Percentiles rank a stretch among this genome's conserved stretches.
phyloP scores from a whole-genome alignment of 2,888 invertebrate species.

The Unio pictorum region DNA sequence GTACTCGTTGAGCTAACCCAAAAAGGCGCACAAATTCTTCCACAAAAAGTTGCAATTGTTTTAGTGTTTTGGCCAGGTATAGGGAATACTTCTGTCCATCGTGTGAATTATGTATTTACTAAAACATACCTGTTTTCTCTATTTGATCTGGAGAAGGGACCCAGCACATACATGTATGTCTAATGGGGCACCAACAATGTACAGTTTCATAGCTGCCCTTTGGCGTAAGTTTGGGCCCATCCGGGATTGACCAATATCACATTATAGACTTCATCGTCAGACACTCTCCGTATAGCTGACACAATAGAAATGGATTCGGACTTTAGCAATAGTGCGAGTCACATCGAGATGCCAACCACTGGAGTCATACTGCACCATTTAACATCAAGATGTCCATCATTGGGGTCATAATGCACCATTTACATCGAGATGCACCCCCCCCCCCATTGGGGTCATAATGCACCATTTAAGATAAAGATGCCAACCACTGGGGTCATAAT shows the following conservation, averaged over 20 bases:
- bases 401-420: conserved; percentile 6
- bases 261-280: conserved; percentile 5
- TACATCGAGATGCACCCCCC: conserved; percentile 7
- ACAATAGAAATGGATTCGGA: conserved; percentile 14
- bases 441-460: conserved; percentile 7
- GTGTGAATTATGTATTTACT: conserved; percentile 8
- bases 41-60: conserved; percentile 10
- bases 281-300: conserved; percentile 11
- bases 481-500: conserved; percentile 5
- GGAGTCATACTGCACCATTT: conserved; percentile 6
- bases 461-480: conserved; percentile 3
- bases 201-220: conserved; percentile 9
- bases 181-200: conserved; percentile 5
- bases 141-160: conserved; percentile 4
- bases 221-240: conserved; percentile 6
- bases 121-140: conserved; percentile 6
- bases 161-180: conserved; percentile 11
- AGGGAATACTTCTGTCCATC: conserved; percentile 1
- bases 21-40: not conserved
- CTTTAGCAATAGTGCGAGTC: conserved; percentile 7
- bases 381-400: conserved; percentile 8
- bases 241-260: conserved; percentile 6
- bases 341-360: conserved; percentile 8
- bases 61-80: conserved; percentile 10
- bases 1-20: not conserved